A percentile compares a stretch with the other conserved stretches of the same genome.
Evolutionary conservation across 2,113 vertebrate species (phyloP).

Genomic region (Mandrillus leucophaeus): DNA sequence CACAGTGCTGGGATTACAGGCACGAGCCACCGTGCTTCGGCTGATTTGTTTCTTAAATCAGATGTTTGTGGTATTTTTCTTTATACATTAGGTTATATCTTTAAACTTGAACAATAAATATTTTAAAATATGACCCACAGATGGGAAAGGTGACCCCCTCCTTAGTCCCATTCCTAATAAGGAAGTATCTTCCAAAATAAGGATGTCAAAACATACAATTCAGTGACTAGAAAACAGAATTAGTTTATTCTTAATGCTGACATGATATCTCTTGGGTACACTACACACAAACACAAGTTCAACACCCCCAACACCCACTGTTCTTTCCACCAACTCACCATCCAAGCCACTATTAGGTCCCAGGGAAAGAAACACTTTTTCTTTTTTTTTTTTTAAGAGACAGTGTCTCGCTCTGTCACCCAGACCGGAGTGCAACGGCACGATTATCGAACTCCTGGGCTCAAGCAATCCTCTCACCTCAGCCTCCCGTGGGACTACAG

Average conservation of each 20-base stretch:
- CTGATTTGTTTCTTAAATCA: background rate
- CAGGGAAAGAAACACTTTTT: background rate
- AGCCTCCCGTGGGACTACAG: too few species aligned
- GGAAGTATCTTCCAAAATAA: conserved; percentile 7
- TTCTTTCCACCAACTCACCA: conserved; percentile 49
- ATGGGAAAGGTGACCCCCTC: background rate
- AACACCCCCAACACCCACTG: background rate
- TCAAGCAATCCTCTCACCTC: background rate
- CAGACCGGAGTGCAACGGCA: background rate
- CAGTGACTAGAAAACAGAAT: background rate
- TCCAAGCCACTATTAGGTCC: background rate
- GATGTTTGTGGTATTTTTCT: background rate
- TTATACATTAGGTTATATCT: background rate
- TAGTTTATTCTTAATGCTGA: background rate
- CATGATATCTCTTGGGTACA: background rate
- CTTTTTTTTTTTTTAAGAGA: background rate
- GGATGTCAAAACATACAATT: conserved; percentile 30
- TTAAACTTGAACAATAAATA: conserved; percentile 19
- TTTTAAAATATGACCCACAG: conserved; percentile 43
- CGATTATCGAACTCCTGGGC: background rate
- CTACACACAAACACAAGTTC: background rate
- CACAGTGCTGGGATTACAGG: too few species aligned
- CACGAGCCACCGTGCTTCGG: too few species aligned
- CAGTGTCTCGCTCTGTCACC: background rate
- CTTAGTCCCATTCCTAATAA: background rate